A percentile compares a stretch with the other conserved stretches of the same genome.
These are phyloP conservation scores for Platyscapa corneri DNA, from an alignment of 1,140 invertebrate genomes.

Conservation along the genomic window DNA sequence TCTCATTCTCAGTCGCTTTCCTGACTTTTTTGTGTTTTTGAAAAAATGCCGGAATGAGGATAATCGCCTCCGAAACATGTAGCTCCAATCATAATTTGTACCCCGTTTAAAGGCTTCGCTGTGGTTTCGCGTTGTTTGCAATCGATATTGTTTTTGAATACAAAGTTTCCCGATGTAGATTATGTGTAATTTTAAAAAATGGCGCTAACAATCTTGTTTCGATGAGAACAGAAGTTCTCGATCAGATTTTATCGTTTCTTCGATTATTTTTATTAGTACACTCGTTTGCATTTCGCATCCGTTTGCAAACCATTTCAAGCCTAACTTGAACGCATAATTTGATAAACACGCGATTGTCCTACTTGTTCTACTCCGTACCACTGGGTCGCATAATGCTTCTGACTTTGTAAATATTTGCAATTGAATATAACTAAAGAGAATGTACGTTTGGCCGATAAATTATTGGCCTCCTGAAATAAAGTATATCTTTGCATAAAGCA, in stretches of 20 bases:
- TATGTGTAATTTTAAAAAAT: neutral
- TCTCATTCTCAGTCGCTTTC: neutral
- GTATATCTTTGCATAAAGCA: neutral
- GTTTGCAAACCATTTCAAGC: too few relatives aligned
- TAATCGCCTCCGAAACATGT: conserved; percentile 19
- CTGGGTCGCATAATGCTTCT: too few relatives aligned
- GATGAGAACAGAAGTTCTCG: neutral
- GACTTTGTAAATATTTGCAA: too few relatives aligned
- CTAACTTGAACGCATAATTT: too few relatives aligned
- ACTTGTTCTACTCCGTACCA: too few relatives aligned
- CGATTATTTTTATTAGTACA: too few relatives aligned
- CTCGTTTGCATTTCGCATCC: too few relatives aligned
- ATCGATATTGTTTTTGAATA: neutral
- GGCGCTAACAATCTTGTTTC: neutral
- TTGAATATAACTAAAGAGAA: too few relatives aligned
- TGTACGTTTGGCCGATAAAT: neutral
- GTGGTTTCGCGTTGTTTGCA: conserved; percentile 5
- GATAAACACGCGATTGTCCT: too few relatives aligned
- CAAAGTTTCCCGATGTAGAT: neutral
- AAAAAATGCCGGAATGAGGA: neutral
- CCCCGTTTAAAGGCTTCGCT: neutral
- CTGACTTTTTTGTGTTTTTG: neutral
- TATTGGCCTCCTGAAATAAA: neutral
- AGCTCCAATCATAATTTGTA: conserved; percentile 23
- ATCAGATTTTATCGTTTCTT: neutral